A percentile compares a stretch with the other conserved stretches of the same genome.
Evolutionary conservation across 2,113 vertebrate genomes (phyloP).

Genomic region (Periophthalmus modestus): DNA sequence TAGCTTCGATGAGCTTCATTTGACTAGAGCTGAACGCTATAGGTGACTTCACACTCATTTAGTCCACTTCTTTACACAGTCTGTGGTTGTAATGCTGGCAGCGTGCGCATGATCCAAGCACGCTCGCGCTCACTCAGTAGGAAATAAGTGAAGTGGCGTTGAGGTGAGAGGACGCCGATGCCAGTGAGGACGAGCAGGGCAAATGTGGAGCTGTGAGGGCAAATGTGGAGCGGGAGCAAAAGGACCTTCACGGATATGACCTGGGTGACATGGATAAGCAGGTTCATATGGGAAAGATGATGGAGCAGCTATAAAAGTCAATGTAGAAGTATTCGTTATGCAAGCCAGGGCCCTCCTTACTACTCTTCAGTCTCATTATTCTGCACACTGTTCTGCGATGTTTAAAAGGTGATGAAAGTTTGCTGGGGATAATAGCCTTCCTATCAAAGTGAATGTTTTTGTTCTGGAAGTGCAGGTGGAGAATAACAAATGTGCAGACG

Average conservation of each 20-base stretch:
- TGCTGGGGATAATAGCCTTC: slow-evolving; percentile 20
- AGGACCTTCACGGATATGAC: background rate
- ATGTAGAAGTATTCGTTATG: slow-evolving; percentile 12
- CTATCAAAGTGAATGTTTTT: slow-evolving; percentile 33
- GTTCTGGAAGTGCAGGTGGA: slow-evolving; percentile 10
- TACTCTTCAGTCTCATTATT: slow-evolving; percentile 15
- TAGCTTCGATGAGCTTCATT: no score
- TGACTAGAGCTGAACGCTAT: no score
- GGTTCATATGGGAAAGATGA: background rate
- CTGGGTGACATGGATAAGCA: slow-evolving; percentile 8
- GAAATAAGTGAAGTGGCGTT: slow-evolving; percentile 42
- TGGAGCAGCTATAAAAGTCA: slow-evolving; percentile 12
- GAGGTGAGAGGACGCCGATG: slow-evolving; percentile 38
- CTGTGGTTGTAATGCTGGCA: slow-evolving; percentile 22
- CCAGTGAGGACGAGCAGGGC: slow-evolving; percentile 18
- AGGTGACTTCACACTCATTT: no score
- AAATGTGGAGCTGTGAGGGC: background rate
- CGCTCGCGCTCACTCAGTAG: slow-evolving; percentile 30
- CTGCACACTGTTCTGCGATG: background rate
- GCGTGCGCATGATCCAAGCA: slow-evolving; percentile 38
- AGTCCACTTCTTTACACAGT: background rate
- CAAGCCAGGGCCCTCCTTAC: background rate
- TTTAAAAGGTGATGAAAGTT: slow-evolving; percentile 31
- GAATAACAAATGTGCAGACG: slow-evolving; percentile 18
- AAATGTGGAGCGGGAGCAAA: slow-evolving; percentile 21